Evolutionary conservation across 2,888 invertebrate species (phyloP), one percentile per base, ranked within the genome.

Genomic region (Nemurella pictetii): DNA sequence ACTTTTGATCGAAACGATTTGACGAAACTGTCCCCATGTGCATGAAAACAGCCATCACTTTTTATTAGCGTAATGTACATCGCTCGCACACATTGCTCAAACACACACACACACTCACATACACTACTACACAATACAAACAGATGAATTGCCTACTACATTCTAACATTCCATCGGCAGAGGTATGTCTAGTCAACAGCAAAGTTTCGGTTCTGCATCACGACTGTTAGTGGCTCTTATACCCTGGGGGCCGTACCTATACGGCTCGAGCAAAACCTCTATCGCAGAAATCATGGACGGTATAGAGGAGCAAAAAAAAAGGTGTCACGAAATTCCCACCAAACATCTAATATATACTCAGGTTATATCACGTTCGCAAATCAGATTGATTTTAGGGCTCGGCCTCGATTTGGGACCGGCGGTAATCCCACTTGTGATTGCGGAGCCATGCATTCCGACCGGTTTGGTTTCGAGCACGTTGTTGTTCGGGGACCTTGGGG

Each of bases 361-460:
- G 29, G 78, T 30, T 55, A 81, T 72, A 82, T 82, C 86, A 85
- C 86, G 85, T 86, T 82, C 80, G 75, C 30, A 80, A 78, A 84
- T 86, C 84, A 84, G 86, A 86, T 86, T 86, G 86, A 86, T 86
- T 85, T 72, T 72, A 82, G 82, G 82, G 12, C 28, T 82, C 55
- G 82, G 55, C 27, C 82, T 82, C 82, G 82, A 82, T 82, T 82
- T 82, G 82, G 82, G 82, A 82, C 15, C 30, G 0, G 27, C 26
- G 82, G 82, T 72, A 72, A 72, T 82, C 82, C 82, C 82, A 29
- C 82, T 55, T 72, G 82, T 82, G 82, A 72, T 55, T 72, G 30
- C 28, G 72, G 72, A 82, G 28, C 78, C 78, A 75, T 26, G 75
- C 28, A 27, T 75, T 28, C 75, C 25, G 28, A n/a, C n/a, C n/a